Conservation (phyloP, 2,113 vertebrate species). For the Talpa occidentalis region DNA sequence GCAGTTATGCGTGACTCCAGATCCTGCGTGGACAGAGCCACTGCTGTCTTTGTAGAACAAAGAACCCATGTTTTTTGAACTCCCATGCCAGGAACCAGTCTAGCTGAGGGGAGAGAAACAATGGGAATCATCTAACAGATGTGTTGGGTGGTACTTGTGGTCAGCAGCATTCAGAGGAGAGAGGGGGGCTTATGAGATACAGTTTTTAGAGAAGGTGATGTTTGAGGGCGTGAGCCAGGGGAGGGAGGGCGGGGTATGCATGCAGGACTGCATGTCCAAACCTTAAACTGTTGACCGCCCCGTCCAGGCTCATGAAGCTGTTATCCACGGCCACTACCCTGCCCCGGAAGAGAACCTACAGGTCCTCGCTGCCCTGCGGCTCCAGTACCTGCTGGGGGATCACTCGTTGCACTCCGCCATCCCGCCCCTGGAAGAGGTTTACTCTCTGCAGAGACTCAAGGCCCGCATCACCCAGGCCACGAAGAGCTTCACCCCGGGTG, state of each 20-base stretch:
- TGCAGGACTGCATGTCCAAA: accelerated
- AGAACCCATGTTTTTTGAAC: neutral
- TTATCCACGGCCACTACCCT: conserved; percentile 95
- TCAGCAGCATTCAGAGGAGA: neutral
- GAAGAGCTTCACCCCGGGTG: conserved; percentile 87
- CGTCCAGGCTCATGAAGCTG: conserved; percentile 94
- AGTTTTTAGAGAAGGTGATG: neutral
- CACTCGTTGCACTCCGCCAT: conserved; percentile 81
- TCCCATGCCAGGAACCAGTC: neutral
- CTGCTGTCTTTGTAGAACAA: neutral
- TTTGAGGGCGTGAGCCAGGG: too few species aligned
- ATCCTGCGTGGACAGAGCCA: accelerated
- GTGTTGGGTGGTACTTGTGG: accelerated
- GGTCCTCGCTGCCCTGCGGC: conserved; percentile 94
- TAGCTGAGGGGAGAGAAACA: neutral
- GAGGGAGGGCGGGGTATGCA: accelerated
- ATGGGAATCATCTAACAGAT: accelerated
- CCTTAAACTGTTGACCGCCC: accelerated
- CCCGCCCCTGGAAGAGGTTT: conserved; percentile 93
- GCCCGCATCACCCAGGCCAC: conserved; percentile 94
- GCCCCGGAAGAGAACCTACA: conserved; percentile 97
- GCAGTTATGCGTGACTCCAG: accelerated
- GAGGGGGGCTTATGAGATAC: accelerated
- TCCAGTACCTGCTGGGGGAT: conserved; percentile 95
- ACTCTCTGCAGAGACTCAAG: conserved; percentile 92